These are phyloP conservation scores for Eulemur albifrons DNA, from an alignment of 2,797 vertebrate genomes.

Conservation along the genomic window DNA sequence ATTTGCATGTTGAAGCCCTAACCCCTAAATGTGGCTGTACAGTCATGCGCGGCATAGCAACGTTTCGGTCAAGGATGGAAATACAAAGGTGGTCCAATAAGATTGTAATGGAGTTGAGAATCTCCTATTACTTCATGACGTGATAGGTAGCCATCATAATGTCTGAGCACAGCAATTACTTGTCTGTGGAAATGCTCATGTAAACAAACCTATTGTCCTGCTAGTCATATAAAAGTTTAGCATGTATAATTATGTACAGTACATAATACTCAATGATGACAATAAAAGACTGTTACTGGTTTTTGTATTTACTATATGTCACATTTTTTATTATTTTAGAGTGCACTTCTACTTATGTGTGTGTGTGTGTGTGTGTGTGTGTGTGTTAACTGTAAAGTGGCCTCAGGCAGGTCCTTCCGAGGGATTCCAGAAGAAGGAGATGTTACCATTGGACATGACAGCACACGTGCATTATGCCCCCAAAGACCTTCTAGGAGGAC, in stretches of 20 bases:
- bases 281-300: not conserved
- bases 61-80: not conserved
- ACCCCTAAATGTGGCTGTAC: not conserved
- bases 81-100: not conserved
- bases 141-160: not conserved
- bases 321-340: not conserved
- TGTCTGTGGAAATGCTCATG: not conserved
- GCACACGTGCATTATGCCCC: not conserved
- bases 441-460: not conserved
- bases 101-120: not conserved
- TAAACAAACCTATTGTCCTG: not conserved
- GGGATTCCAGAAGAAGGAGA: not conserved
- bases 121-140: too few relatives aligned
- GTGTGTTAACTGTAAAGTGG: not conserved
- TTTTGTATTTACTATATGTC: not conserved
- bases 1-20: not conserved
- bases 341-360: not conserved
- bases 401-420: not conserved
- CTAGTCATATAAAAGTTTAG: not conserved
- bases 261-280: not conserved
- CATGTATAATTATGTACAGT: too few relatives aligned
- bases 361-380: too few relatives aligned
- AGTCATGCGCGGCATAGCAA: not conserved
- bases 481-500: not conserved
- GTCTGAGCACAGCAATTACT: too few relatives aligned